Evolutionary conservation across 2,888 invertebrate species (phyloP).

Genomic region (Sericinus montela): DNA sequence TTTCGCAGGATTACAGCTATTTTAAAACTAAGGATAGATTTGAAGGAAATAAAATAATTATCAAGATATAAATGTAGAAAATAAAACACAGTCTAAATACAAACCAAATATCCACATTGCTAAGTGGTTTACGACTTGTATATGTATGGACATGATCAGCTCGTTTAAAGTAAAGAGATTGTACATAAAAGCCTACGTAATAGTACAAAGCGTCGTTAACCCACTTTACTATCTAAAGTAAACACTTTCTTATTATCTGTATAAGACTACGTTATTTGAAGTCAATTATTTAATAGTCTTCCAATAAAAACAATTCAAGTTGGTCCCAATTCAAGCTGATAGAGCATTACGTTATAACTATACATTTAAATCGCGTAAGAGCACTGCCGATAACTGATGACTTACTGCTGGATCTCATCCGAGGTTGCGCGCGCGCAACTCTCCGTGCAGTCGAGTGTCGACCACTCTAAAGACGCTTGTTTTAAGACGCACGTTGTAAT

Average conservation of each 20-base stretch:
- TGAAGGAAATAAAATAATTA: no score
- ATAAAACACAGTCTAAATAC: no score
- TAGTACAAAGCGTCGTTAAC: conserved; percentile 5
- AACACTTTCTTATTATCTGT: neutral
- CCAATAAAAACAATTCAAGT: neutral
- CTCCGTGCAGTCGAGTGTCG: conserved; percentile 38
- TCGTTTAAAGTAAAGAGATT: no score
- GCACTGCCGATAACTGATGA: conserved; percentile 28
- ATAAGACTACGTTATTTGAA: neutral
- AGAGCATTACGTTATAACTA: neutral
- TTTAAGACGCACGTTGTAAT: conserved; percentile 20
- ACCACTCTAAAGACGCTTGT: conserved; percentile 39
- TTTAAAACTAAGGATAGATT: no score
- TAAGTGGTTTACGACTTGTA: no score
- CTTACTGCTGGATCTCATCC: conserved; percentile 32
- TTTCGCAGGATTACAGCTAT: no score
- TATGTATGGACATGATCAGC: no score
- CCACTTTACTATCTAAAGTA: conserved; percentile 7
- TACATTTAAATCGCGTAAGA: conserved; percentile 11
- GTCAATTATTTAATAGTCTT: neutral
- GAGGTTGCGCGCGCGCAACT: conserved; percentile 43
- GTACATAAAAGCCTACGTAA: neutral
- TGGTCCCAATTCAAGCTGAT: neutral
- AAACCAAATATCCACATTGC: no score
- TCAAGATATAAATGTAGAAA: no score